Conservation (phyloP, 2,113 vertebrate genomes). For the Vulpes lagopus region DNA sequence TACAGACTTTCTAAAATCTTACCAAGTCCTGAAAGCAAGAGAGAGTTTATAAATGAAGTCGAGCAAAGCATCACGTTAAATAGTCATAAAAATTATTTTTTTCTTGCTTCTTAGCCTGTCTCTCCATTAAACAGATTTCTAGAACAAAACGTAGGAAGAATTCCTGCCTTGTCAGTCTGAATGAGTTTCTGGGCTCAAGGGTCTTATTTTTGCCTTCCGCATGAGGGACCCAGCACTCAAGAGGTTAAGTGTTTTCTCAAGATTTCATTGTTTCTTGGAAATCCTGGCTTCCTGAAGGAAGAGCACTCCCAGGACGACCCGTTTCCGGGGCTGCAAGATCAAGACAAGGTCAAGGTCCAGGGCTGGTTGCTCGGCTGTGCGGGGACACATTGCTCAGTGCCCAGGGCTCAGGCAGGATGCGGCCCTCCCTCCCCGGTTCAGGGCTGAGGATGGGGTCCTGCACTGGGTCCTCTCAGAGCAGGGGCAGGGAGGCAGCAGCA, state of each 20-base stretch:
- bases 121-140: not conserved
- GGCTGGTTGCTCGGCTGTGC: accelerated
- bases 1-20: not conserved
- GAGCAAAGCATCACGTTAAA: not conserved
- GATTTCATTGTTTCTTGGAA: not conserved
- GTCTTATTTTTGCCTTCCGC: not conserved
- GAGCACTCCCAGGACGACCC: accelerated
- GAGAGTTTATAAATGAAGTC: not conserved
- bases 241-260: not conserved
- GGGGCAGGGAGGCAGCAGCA: accelerated
- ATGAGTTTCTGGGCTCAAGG: not conserved
- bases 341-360: accelerated
- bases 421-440: not conserved
- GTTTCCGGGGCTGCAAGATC: not conserved
- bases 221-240: accelerated
- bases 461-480: not conserved
- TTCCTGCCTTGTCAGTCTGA: not conserved
- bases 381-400: accelerated
- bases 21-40: not conserved
- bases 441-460: not conserved
- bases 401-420: accelerated
- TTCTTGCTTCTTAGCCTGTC: not conserved
- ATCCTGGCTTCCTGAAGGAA: not conserved
- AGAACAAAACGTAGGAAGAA: not conserved
- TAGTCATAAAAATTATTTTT: not conserved